Conservation (phyloP, 2,797 vertebrate genomes). For the Harpagifer antarcticus region DNA sequence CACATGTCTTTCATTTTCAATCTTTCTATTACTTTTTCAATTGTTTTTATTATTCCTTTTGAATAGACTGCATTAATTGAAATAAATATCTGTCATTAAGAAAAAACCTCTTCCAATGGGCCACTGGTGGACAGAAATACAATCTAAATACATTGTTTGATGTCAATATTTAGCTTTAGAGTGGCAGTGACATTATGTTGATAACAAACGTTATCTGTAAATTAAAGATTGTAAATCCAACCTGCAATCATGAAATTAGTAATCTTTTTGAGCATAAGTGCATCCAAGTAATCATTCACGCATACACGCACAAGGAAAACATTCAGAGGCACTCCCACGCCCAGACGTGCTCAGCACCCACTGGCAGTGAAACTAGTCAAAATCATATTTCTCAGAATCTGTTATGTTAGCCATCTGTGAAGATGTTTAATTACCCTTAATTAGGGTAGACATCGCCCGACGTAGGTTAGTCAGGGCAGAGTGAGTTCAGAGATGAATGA, state of each 20-base stretch:
- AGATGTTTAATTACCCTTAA: constrained; percentile 53
- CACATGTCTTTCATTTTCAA: too few species aligned
- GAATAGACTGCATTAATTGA: background rate
- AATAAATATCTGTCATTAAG: background rate
- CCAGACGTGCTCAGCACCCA: constrained; percentile 12
- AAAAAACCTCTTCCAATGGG: background rate
- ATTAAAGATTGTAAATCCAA: background rate
- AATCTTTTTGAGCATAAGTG: background rate
- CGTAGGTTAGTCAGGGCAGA: constrained; percentile 23
- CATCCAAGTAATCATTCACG: background rate
- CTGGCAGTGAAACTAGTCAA: constrained; percentile 45
- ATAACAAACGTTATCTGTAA: background rate
- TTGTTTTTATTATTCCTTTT: background rate
- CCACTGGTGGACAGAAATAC: background rate
- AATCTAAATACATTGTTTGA: background rate
- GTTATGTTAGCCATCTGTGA: constrained; percentile 66
- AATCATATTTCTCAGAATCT: constrained; percentile 49
- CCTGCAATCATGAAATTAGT: background rate
- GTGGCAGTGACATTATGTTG: background rate
- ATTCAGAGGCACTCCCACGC: constrained; percentile 17
- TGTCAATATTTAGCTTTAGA: background rate
- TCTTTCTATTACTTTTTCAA: background rate
- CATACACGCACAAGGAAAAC: constrained; percentile 18
- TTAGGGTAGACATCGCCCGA: constrained; percentile 60
- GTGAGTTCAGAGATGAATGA: constrained; percentile 42